Base-by-base conservation (phyloP, 2,797 vertebrate genomes). In the Sternotherus odoratus region DNA sequence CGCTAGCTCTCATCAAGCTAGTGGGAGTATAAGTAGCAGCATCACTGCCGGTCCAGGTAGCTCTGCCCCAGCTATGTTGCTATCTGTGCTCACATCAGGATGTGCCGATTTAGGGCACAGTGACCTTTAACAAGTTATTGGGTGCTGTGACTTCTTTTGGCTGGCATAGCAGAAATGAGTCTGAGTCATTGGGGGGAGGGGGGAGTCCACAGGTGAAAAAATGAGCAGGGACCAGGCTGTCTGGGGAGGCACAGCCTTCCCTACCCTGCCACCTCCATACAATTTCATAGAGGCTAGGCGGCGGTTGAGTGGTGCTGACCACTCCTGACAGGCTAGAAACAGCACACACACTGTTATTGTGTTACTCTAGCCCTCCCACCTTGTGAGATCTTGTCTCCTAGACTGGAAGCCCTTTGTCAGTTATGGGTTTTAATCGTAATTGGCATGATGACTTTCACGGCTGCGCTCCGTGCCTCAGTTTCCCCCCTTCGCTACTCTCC, bases 101-200 rank as follows among this genome's bases (percentile, higher is more conserved):
- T 0, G 80, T 26, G 0, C 72, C 21, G 12, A 81, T 54, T 26
- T 28, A 2, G 60, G 0, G 0, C 4, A 16, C 6, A 4, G 48
- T 1, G 2, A 50, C n/a, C 16, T 93, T 49, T 9, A 1, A 1
- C 3, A 1, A 0, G 0, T 3, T 63, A n/a, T n/a, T 26, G 39
- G 69, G 69, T 43, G 23, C 39, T 4, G 7, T 43, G 21, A 43
- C 39, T 43, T 15, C 12, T 15, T 74, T 74, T 74, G 69, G 12
- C 36, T 26, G 69, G 24, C 12, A 6, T 28, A 7, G 39, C 36
- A 46, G 69, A 74, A 46, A 28, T 74, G 69, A 74, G 69, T 46
- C 69, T 46, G 69, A 3, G 69, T 74, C 39, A 26, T 43, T 5
- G 5, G 43, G 43, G 13, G 23, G 39, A 12, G 11, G 69, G 43